These are phyloP conservation scores for Metallyticus violacea DNA, from an alignment of 2,888 invertebrate genomes.

Conservation along the genomic window DNA sequence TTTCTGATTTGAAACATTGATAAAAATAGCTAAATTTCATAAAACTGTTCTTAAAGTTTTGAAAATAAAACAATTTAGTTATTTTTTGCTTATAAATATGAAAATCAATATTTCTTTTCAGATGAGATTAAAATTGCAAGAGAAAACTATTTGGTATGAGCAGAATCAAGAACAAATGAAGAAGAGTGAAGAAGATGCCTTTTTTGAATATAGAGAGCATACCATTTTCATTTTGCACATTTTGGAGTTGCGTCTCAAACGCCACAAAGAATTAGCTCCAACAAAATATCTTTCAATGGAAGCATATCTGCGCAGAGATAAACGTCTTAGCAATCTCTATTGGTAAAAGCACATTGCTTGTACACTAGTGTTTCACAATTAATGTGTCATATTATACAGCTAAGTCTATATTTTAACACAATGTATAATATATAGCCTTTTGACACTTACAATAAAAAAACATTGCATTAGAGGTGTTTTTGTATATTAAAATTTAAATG, in stretches of 20 bases:
- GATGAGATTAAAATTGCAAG: slow-evolving; percentile 43
- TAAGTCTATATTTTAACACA: no score
- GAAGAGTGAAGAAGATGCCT: slow-evolving; percentile 58
- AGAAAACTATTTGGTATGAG: slow-evolving; percentile 57
- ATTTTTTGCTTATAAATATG: not conserved
- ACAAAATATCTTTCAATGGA: not conserved
- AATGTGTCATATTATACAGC: no score
- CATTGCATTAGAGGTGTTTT: no score
- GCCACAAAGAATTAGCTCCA: not conserved
- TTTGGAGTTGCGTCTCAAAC: slow-evolving; percentile 46
- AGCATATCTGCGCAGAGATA: not conserved
- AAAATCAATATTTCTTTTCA: not conserved
- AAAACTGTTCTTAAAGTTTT: not conserved
- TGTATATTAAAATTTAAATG: no score
- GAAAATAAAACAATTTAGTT: not conserved
- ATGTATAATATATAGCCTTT: no score
- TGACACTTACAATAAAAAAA: no score
- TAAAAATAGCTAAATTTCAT: no score
- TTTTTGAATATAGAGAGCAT: slow-evolving; percentile 54
- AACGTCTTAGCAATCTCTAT: not conserved
- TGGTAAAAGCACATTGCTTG: not conserved
- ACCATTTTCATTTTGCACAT: slow-evolving; percentile 53
- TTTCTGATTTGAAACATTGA: no score
- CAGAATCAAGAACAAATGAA: slow-evolving; percentile 57
- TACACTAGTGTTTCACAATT: no score